Percentiles rank a stretch among this genome's conserved stretches.
Evolutionary conservation across 2,797 vertebrate species (phyloP).

Genomic region (Muscicapa striata): DNA sequence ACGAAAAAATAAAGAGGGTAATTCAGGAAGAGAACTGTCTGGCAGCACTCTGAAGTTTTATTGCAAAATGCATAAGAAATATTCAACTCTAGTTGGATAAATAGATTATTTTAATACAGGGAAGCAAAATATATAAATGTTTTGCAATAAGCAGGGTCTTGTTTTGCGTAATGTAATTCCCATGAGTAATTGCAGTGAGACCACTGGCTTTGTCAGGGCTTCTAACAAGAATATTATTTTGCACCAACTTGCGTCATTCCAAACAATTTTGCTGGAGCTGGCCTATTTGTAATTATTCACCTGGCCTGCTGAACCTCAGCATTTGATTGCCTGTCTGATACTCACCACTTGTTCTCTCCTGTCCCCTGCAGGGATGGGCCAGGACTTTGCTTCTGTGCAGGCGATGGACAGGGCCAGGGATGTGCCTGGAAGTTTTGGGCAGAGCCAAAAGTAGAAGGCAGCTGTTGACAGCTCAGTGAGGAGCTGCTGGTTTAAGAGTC

Average conservation of each 20-base stretch:
- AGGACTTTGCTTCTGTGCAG: not conserved
- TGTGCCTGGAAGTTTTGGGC: not conserved
- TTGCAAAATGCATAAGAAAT: not conserved
- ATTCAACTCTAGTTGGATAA: not conserved
- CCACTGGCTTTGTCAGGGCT: conserved; percentile 38
- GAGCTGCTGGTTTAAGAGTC: conserved; percentile 20
- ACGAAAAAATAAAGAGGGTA: not conserved
- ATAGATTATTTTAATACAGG: not conserved
- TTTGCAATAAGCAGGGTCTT: conserved; percentile 35
- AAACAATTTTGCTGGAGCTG: not conserved
- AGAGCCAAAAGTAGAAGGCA: not conserved
- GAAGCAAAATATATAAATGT: not conserved
- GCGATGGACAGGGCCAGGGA: fast-evolving
- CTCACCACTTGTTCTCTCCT: not conserved
- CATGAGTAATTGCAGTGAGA: conserved; percentile 35
- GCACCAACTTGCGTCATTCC: conserved; percentile 30
- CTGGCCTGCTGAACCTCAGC: not conserved
- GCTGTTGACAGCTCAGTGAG: not conserved
- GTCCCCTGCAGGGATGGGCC: not conserved
- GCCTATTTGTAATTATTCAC: conserved; percentile 9
- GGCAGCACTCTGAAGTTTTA: not conserved
- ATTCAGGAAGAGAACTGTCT: not conserved
- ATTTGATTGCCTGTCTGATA: conserved; percentile 4
- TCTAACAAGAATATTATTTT: conserved; percentile 14
- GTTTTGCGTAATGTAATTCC: not conserved